A percentile compares a stretch with the other conserved stretches of the same genome.
Conservation (phyloP, 2,113 vertebrate genomes). For the Brachionichthys hirsutus region DNA sequence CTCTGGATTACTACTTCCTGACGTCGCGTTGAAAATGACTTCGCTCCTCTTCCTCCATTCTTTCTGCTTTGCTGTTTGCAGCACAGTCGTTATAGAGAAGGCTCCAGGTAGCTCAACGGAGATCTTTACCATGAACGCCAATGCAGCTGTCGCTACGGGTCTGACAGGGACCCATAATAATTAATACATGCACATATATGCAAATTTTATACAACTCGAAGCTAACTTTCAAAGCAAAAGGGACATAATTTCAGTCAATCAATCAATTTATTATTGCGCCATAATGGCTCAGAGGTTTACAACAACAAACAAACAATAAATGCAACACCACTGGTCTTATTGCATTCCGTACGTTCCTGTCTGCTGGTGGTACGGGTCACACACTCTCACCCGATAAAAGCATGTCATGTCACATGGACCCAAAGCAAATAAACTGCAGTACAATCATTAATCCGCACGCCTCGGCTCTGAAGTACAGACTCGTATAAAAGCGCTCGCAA, state of each 20-base stretch:
- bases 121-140: slow-evolving; percentile 87
- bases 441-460: neutral
- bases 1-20: slow-evolving; percentile 57
- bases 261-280: too few relatives aligned
- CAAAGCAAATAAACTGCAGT: neutral
- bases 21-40: slow-evolving; percentile 45
- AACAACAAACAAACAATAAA: too few relatives aligned
- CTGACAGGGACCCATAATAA: slow-evolving; percentile 24
- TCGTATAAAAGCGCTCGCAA: neutral
- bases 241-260: too few relatives aligned
- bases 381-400: too few relatives aligned
- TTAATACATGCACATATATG: too few relatives aligned
- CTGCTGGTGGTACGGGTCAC: too few relatives aligned
- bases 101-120: slow-evolving; percentile 84
- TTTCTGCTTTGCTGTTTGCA: too few relatives aligned
- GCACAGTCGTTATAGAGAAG: slow-evolving; percentile 81
- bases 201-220: too few relatives aligned
- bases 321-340: too few relatives aligned
- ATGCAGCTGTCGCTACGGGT: slow-evolving; percentile 87
- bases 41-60: slow-evolving; percentile 10
- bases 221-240: too few relatives aligned
- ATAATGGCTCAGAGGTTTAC: too few relatives aligned
- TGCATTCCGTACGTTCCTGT: too few relatives aligned
- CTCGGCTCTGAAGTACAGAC: slow-evolving; percentile 3
- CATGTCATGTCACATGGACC: neutral